phyloP scores from a whole-genome alignment of 2,888 invertebrate species.

The Cryptocephalus moraei region DNA sequence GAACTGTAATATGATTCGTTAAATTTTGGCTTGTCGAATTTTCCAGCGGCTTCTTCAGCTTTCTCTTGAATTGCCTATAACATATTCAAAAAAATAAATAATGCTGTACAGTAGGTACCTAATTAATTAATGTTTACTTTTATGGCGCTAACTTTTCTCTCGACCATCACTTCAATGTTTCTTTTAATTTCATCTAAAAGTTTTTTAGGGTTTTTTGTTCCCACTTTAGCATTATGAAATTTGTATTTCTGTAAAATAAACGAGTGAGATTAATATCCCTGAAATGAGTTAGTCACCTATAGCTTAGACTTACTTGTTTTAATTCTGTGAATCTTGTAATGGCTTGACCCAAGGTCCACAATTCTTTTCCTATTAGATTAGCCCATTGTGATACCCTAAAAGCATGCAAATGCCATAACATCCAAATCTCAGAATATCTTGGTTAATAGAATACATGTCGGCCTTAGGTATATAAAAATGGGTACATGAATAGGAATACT shows the following conservation, averaged over 20 bases:
- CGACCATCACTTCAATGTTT: slow-evolving; percentile 76
- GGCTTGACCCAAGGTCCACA: slow-evolving; percentile 66
- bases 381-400: slow-evolving; percentile 76
- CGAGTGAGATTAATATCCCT: background rate
- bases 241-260: slow-evolving; percentile 57
- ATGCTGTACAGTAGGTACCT: background rate
- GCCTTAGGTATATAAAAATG: too few species aligned
- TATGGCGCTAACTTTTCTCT: slow-evolving; percentile 83
- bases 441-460: too few species aligned
- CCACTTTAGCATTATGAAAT: slow-evolving; percentile 67
- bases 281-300: too few species aligned
- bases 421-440: too few species aligned
- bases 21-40: slow-evolving; percentile 43
- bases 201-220: slow-evolving; percentile 66
- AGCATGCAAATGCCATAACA: slow-evolving; percentile 14
- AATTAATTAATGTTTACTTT: slow-evolving; percentile 42
- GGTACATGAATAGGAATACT: too few species aligned
- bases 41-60: slow-evolving; percentile 60
- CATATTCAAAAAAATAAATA: background rate
- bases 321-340: slow-evolving; percentile 71
- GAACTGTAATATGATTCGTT: slow-evolving; percentile 65
- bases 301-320: slow-evolving; percentile 49
- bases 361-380: slow-evolving; percentile 62
- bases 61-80: slow-evolving; percentile 64
- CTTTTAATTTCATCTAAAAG: slow-evolving; percentile 70